Evolutionary conservation across 2,797 vertebrate genomes (phyloP).

Genomic region (Sphaeramia orbicularis): DNA sequence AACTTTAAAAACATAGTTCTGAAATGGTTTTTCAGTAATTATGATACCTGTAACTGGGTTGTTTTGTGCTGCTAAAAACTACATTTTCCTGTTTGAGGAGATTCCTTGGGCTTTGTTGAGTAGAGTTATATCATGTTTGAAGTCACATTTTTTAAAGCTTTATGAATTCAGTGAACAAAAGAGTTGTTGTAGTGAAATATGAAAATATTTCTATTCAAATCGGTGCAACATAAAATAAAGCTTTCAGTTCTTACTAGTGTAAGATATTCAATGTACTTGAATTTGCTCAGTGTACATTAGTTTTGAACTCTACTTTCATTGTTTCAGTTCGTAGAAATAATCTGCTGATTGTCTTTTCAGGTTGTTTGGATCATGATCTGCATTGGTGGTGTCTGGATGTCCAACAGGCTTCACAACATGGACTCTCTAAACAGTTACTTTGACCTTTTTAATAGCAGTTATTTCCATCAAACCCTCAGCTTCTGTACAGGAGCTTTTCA

Average conservation of each 20-base stretch:
- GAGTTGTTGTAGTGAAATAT: no score
- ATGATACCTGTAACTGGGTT: no score
- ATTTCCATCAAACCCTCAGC: slow-evolving; percentile 15
- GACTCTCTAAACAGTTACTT: slow-evolving; percentile 33
- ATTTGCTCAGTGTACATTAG: neutral
- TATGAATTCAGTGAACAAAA: no score
- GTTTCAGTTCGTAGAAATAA: neutral
- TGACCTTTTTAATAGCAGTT: slow-evolving; percentile 35
- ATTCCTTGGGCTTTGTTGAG: no score
- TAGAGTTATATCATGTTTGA: no score
- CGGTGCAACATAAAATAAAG: no score
- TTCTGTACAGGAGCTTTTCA: slow-evolving; percentile 33
- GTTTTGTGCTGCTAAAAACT: no score
- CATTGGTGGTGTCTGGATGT: slow-evolving; percentile 1
- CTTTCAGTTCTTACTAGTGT: neutral
- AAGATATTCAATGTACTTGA: neutral
- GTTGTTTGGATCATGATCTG: slow-evolving; percentile 83
- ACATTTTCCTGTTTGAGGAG: no score
- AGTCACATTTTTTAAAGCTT: no score
- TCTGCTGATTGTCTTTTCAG: slow-evolving; percentile 55
- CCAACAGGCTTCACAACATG: slow-evolving; percentile 21
- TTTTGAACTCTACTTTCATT: neutral
- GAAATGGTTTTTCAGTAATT: no score
- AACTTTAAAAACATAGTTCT: no score
- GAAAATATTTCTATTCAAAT: no score